phyloP scores from a whole-genome alignment of 2,888 invertebrate species.

The Arge pagana region DNA sequence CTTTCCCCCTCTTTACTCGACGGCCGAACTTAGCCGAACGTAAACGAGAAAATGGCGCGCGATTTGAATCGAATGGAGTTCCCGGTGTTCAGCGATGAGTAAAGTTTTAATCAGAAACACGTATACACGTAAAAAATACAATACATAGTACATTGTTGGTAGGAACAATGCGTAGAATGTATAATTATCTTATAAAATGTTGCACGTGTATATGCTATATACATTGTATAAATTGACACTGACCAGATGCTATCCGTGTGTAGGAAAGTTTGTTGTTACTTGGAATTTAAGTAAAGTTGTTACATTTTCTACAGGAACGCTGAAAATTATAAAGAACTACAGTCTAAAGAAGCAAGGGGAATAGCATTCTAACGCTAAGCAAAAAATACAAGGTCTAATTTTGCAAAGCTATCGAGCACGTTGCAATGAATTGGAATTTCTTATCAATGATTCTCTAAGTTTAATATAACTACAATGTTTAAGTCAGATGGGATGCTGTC shows the following conservation, averaged over 20 bases:
- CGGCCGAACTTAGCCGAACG: background rate
- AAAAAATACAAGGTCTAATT: too few species aligned
- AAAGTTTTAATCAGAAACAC: constrained; percentile 36
- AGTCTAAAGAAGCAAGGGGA: too few species aligned
- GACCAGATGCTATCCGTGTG: constrained; percentile 5
- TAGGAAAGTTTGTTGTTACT: constrained; percentile 7
- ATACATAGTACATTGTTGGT: constrained; percentile 16
- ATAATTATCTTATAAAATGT: constrained; percentile 11
- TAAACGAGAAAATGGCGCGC: constrained; percentile 2
- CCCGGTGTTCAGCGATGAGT: background rate
- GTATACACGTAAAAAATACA: constrained; percentile 15
- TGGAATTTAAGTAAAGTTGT: constrained; percentile 28
- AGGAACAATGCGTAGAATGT: background rate
- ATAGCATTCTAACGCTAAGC: too few species aligned
- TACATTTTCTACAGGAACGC: constrained; percentile 45
- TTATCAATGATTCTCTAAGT: too few species aligned
- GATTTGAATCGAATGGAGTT: background rate
- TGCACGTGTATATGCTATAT: background rate
- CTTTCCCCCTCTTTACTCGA: constrained; percentile 1
- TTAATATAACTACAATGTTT: too few species aligned
- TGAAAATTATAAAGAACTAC: constrained; percentile 38
- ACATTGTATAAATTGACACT: constrained; percentile 3
- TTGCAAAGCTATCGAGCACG: too few species aligned
- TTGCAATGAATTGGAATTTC: too few species aligned
- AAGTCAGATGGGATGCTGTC: too few species aligned